Evolutionary conservation across 2,113 vertebrate species (phyloP), one percentile per base, ranked within the genome.

Genomic region (Vulpes vulpes): DNA sequence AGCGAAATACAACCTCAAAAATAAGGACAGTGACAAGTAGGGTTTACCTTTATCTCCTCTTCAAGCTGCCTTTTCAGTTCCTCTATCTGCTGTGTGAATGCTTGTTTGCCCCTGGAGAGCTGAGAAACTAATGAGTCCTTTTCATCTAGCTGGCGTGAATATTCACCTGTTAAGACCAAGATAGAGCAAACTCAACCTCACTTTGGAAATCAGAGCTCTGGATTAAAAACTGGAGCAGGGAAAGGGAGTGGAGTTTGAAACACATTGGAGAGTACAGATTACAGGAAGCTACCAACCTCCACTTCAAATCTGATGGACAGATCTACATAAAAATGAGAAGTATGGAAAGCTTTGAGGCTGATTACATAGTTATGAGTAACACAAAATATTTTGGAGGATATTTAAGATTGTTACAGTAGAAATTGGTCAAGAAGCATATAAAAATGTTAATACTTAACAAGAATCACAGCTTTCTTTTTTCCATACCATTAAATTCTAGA

Each of bases 11-110:
- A 62, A 78, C 51, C 27, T 38, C 23, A 92, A 80, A 69, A 89
- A 35, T 32, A 64, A 60, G 25, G 4, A n/a, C 22, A 59, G 2
- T 27, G 23, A 64, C 35, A 67, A 51, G 5, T 23, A 73, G 27
- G 3, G 25, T 49, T 98, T 83, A 99, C 99, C 98, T 99, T 99
- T 97, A 98, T 95, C 80, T 99, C 99, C 94, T 99, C 99, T 55
- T 99, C 99, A 91, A 99, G 97, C 27, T 99, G 99, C 57, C 99
- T 97, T 95, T 99, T 99, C 65, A 99, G n/a, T 96, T 99, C 99
- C 92, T 99, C 99, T 65, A 99, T 98, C 97, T 99, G 99, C 73
- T 99, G 99, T 9, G 99, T 99, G 89, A 99, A 99, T n/a, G 98
- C 99, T 90, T 99, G 99, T 95, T 99, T 99, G 30, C 98, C 98